These are phyloP conservation scores for Eupithecia subfuscata DNA, from an alignment of 2,888 invertebrate species.

Conservation along the genomic window DNA sequence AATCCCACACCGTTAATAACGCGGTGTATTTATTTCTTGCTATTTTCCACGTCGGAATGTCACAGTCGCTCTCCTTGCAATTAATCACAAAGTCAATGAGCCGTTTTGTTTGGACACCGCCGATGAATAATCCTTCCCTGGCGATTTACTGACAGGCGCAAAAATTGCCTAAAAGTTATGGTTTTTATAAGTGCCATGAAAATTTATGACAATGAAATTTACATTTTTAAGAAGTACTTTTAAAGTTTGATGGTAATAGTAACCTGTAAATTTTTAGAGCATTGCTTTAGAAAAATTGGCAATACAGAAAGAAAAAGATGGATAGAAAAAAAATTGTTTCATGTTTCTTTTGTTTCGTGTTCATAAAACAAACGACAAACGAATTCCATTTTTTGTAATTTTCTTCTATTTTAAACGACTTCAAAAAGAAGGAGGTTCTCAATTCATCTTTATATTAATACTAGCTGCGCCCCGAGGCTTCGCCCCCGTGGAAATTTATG, in stretches of 20 bases:
- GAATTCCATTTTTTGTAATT: too few relatives aligned
- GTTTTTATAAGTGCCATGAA: conserved; percentile 49
- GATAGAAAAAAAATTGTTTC: neutral
- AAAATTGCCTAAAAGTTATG: conserved; percentile 56
- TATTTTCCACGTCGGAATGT: conserved; percentile 71
- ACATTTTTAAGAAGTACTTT: conserved; percentile 39
- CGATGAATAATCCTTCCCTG: conserved; percentile 78
- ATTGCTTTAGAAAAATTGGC: neutral
- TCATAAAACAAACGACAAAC: neutral
- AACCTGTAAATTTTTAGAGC: neutral
- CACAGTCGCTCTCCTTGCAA: conserved; percentile 73
- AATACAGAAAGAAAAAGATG: neutral
- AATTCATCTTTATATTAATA: too few relatives aligned
- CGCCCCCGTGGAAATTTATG: too few relatives aligned
- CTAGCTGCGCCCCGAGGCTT: too few relatives aligned
- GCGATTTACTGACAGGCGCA: conserved; percentile 63
- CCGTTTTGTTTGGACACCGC: conserved; percentile 79
- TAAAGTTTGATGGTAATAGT: conserved; percentile 7
- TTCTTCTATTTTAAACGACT: too few relatives aligned
- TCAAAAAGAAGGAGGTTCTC: too few relatives aligned
- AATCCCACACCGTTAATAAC: conserved; percentile 34
- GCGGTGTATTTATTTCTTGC: conserved; percentile 52
- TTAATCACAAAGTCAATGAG: conserved; percentile 83
- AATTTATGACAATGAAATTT: conserved; percentile 47
- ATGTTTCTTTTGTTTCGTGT: neutral